Base-by-base conservation (phyloP, 1,140 invertebrate genomes). In the Nasonia giraulti region DNA sequence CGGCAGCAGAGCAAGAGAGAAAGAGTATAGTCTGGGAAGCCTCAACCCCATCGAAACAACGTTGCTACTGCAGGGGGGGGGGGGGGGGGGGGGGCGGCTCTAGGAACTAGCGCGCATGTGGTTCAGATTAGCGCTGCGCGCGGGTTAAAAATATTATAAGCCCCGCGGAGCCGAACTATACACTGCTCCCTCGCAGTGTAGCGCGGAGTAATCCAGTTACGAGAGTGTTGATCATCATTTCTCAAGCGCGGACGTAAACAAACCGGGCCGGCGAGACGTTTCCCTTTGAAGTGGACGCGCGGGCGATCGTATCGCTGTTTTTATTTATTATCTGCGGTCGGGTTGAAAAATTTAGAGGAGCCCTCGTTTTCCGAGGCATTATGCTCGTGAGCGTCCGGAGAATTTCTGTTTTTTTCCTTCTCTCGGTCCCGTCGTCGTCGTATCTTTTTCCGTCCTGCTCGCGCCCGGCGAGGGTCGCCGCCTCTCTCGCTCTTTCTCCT, bases 361-460 rank as follows among this genome's bases (percentile, higher is more conserved):
- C 20, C 55, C n/a, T 62, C 55, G 20, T n/a, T 62, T 62, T 62
- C 55, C 55, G n/a, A 62, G n/a, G 55, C 55, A 6, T n/a, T 62
- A n/a, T n/a, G 17, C 55, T 2, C 47, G 10, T 20, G 55, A 17
- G 55, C 55, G 17, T 62, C 55, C 55, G 14, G 20, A 62, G 55
- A 62, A 62, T 62, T 62, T 62, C 55, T 1, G 55, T 14, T 80
- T 50, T 66, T 79, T 73, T 68, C n/a, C 40, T 27, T 55, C 69
- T 77, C 66, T 74, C 79, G 74, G 87, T 86, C 82, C 86, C 83
- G 84, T 84, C 84, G 55, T 82, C 83, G 87, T 86, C 83, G 78
- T 87, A 76, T 80, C 83, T 88, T 87, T 88, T 87, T 86, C 79
- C 79, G 75, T 78, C 81, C 80, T 82, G 79, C 80, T 82, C 80